Base-by-base conservation (phyloP, 2,113 vertebrate genomes). In the Vireo altiloquus region DNA sequence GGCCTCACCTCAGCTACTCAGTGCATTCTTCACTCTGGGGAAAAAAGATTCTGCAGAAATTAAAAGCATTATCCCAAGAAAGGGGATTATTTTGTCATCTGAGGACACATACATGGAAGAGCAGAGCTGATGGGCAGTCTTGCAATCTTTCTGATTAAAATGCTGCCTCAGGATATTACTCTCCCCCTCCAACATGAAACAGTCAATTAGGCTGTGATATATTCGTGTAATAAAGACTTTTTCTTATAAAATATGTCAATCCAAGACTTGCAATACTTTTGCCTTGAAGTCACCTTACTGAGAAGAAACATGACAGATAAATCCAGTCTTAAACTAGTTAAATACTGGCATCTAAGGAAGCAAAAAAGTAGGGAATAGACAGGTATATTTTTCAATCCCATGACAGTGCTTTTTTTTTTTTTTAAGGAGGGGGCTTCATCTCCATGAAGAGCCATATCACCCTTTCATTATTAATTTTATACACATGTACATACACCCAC, bases 131-230 rank as follows among this genome's bases (percentile, higher is more conserved):
- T 50, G 59, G 86, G 54, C 70, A 72, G 80, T 80, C 74, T 81
- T 74, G 79, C 49, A 39, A 87, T 89, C 77, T 85, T 96, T 85
- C 61, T 60, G 85, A 95, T 95, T 97, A 94, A 95, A 96, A 86
- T 46, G 75, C 77, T 92, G 92, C 93, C 84, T 94, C 64, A 31
- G 72, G 94, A 93, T 93, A 92, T 75, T 71, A 77, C 52, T 66
- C 16, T 39, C 22, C 56, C 70, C 35, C 30, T 47, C 30, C 56
- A 63, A 60, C 70, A 93, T n/a, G 56, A 89, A 90, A 88, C 83
- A 90, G 92, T 75, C 96, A 96, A 92, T 96, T 94, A 96, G 56
- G 40, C 68, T 80, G 79, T 89, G 79, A 96, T 87, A 82, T 63
- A 91, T 70, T 65, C 89, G 80, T 23, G 40, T 70, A 96, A 91